A percentile compares a stretch with the other conserved stretches of the same genome.
Conservation (phyloP, 2,888 invertebrate species). For the Sminthurinus aureus region DNA sequence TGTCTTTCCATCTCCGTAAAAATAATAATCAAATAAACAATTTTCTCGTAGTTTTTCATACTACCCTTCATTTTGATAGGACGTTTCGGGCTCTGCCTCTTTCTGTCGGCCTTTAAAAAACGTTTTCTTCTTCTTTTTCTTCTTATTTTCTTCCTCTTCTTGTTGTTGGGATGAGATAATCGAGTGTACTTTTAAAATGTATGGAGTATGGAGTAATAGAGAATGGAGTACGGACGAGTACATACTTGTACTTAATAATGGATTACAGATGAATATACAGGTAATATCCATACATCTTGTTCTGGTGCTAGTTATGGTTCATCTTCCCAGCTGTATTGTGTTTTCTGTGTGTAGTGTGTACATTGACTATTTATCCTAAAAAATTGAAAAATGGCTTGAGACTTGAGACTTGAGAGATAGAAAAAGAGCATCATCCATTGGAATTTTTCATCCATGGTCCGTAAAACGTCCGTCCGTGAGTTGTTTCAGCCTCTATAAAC, state of each 20-base stretch:
- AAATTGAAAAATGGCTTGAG: not conserved
- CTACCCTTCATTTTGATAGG: not conserved
- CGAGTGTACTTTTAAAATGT: not conserved
- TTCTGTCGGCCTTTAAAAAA: no score
- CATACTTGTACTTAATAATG: not conserved
- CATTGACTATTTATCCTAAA: not conserved
- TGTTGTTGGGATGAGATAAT: not conserved
- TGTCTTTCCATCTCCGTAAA: not conserved
- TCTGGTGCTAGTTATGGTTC: no score
- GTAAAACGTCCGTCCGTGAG: no score
- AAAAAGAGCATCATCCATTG: not conserved
- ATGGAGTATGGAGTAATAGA: not conserved
- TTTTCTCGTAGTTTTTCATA: not conserved
- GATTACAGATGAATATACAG: not conserved
- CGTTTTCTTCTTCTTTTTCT: no score
- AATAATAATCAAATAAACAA: slow-evolving; percentile 1
- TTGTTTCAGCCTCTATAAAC: no score
- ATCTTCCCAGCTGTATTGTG: not conserved
- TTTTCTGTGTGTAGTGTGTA: not conserved
- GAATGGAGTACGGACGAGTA: no score
- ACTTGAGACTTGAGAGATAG: no score
- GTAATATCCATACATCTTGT: no score
- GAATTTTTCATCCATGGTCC: not conserved
- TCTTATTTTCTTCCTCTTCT: no score
- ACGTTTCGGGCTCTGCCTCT: not conserved